phyloP scores from a whole-genome alignment of 2,113 vertebrate genomes.

The Indri indri region DNA sequence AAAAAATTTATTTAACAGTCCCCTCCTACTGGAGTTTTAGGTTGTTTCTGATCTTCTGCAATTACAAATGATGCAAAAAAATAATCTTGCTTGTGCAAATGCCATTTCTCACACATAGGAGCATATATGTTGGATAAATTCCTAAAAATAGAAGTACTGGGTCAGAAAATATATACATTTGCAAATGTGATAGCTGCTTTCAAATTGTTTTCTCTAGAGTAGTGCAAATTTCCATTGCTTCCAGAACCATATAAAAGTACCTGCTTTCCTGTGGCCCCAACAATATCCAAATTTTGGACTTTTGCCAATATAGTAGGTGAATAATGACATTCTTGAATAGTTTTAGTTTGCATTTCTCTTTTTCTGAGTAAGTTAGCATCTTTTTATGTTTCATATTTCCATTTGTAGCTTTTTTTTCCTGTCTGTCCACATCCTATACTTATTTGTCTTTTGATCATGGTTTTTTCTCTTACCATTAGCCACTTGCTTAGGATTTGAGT shows the following conservation, averaged over 20 bases:
- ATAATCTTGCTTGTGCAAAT: not conserved
- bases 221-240: not conserved
- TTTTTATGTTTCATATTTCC: not conserved
- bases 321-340: not conserved
- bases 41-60: not conserved
- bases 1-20: not conserved
- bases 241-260: not conserved
- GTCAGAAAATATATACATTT: not conserved
- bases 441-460: not conserved
- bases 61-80: not conserved
- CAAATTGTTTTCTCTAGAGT: not conserved
- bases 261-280: not conserved
- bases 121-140: not conserved
- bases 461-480: not conserved
- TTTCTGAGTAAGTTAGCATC: not conserved
- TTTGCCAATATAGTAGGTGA: not conserved
- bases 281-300: not conserved
- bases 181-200: not conserved
- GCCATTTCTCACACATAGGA: not conserved
- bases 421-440: not conserved
- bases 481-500: not conserved
- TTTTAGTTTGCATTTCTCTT: not conserved
- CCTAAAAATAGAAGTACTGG: not conserved
- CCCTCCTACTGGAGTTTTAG: not conserved
- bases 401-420: not conserved